These are phyloP conservation scores for Aramus guarauna DNA, from an alignment of 2,113 vertebrate species.

Conservation along the genomic window DNA sequence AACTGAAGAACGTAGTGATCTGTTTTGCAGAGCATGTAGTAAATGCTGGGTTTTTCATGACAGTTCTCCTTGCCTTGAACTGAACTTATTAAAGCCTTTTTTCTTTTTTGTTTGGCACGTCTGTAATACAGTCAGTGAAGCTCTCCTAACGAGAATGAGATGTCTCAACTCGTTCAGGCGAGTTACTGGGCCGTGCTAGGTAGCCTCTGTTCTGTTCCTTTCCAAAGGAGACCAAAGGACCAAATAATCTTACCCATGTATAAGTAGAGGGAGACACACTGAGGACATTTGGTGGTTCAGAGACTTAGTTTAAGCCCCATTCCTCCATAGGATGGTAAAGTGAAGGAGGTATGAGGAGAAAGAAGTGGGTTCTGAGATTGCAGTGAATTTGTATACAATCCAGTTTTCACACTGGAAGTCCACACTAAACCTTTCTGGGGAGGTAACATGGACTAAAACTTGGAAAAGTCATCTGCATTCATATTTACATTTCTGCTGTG, in stretches of 20 bases:
- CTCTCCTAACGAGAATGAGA: not conserved
- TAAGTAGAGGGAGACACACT: not conserved
- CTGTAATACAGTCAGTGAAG: not conserved
- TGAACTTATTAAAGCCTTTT: not conserved
- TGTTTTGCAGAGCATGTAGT: not conserved
- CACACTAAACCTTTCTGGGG: not conserved
- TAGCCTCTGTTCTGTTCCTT: not conserved
- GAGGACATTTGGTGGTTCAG: not conserved
- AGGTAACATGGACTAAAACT: not conserved
- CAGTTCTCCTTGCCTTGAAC: not conserved
- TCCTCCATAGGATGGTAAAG: not conserved
- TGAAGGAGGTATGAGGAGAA: not conserved
- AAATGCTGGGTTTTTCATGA: not conserved
- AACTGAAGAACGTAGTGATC: not conserved
- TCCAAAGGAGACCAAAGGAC: not conserved
- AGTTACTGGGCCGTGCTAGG: not conserved
- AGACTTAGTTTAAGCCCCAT: not conserved
- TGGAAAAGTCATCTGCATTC: not conserved
- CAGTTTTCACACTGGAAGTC: not conserved
- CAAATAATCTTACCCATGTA: not conserved
- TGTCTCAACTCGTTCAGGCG: not conserved
- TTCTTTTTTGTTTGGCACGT: not conserved
- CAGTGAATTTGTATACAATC: rapidly evolving
- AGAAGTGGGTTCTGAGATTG: not conserved
- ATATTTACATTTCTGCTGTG: not conserved